Base-by-base conservation (phyloP, 2,113 vertebrate genomes). In the Hymenochirus boettgeri region DNA sequence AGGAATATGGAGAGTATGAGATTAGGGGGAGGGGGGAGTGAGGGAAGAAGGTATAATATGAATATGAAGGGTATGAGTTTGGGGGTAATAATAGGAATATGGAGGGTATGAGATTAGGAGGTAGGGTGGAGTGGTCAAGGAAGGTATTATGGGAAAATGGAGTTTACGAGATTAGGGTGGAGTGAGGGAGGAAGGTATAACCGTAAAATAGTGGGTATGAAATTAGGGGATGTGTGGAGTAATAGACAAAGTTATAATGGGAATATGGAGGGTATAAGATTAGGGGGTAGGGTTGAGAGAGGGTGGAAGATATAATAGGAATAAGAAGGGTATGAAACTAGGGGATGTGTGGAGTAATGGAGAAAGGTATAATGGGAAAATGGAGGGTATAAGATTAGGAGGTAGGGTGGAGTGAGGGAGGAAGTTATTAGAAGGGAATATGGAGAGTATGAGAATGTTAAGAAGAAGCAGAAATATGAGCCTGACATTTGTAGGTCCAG, bases 401-500 rank as follows among this genome's bases (percentile, higher is more conserved):
- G n/a, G 26, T 10, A 17, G 7, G 45, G 29, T 29, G 23, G 18
- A 45, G 29, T 11, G n/a, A 17, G 42, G 10, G 45, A 59, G 4
- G 33, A 12, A 42, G 13, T 24, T 51, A 53, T 29, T 52, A 60
- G 46, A 31, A 7, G 18, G 46, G 46, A 50, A 4, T 17, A 10
- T n/a, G n/a, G 47, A 53, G 35, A 13, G 17, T 24, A 53, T 26
- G 47, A 31, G 65, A 42, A 42, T 15, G n/a, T 17, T 42, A 15
- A 42, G 17, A 2, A 15, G 39, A 5, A 60, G 56, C 31, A 15
- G 15, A 48, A 60, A 53, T 69, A 60, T 60, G 26, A 60, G 21
- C 33, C 35, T 69, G 65, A 69, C 65, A 69, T 69, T 69, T 69
- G 48, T 69, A 39, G 52, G 65, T 69, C 65, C 65, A 24, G 47